These are phyloP conservation scores for Tribolium castaneum DNA, from an alignment of 1,140 invertebrate species.

Conservation along the genomic window DNA sequence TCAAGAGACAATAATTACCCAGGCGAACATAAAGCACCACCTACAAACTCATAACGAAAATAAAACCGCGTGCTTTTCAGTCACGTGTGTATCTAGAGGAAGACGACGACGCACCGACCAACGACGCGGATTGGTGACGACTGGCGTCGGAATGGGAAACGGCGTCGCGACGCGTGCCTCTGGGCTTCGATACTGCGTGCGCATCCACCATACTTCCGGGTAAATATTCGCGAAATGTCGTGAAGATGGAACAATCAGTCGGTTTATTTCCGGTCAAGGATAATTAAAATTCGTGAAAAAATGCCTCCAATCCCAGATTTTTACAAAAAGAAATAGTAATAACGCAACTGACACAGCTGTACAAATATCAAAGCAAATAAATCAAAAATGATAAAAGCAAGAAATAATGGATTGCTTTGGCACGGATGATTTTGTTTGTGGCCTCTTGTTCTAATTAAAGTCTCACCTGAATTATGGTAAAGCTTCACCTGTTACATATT, in stretches of 20 bases:
- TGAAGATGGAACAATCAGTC: not conserved
- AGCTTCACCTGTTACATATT: not conserved
- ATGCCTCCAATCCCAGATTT: too few species aligned
- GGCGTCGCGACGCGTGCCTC: conserved; percentile 58
- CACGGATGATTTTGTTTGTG: not conserved
- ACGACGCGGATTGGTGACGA: conserved; percentile 50
- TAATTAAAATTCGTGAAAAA: too few species aligned
- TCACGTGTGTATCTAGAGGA: conserved; percentile 26
- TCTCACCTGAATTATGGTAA: not conserved
- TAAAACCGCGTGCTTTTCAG: conserved; percentile 18
- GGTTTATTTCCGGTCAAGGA: not conserved
- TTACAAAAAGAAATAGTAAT: too few species aligned
- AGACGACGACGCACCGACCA: conserved; percentile 45
- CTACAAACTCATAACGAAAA: conserved; percentile 4
- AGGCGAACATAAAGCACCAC: conserved; percentile 16
- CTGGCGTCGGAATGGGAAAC: conserved; percentile 57
- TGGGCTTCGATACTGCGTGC: conserved; percentile 50
- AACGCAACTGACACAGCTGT: not conserved
- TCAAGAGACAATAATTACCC: conserved; percentile 12
- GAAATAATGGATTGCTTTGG: not conserved
- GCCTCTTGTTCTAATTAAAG: not conserved
- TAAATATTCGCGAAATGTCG: conserved; percentile 51
- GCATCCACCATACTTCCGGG: conserved; percentile 47
- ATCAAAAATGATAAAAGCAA: not conserved
- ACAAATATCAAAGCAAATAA: not conserved